Evolutionary conservation across 2,888 invertebrate genomes (phyloP), one percentile per base, ranked within the genome.

Genomic region (Luperina testacea): DNA sequence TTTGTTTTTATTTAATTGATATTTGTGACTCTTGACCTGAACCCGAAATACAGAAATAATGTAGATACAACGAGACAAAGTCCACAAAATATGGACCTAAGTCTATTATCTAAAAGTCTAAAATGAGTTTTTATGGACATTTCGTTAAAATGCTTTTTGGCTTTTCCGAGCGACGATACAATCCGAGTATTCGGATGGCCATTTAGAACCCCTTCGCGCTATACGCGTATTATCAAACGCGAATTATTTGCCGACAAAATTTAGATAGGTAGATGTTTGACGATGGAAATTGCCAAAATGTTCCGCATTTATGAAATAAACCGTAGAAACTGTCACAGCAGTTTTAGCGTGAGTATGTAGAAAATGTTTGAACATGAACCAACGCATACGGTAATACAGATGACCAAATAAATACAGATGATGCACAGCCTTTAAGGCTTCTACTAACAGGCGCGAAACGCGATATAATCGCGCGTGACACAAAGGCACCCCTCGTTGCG

Each of bases 191-290:
- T 64, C 9, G 27, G 64, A 48, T 48, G 15, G 32, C 45, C 53
- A 81, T 63, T 81, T 45, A 13, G n/a, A 81, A 75, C 17, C 65
- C 24, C 32, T 72, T 72, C 57, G 20, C 57, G 20, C 8, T 65
- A n/a, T 59, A 59, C 57, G n/a, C 53, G 24, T 20, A 48, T 32
- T 45, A 24, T 57, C 17, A 11, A 82, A 38, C 83, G 20, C 51
- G 5, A 51, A 76, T 57, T 53, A 79, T 42, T 42, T 59, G 8
- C 15, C 20, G 24, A 81, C 15, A 17, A 8, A 81, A 81, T 81
- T 6, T 38, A 24, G 24, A 20, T 38, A 24, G 24, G 27, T 69
- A 45, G 6, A 0, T 48, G n/a, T 57, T 67, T 45, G 61, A 20
- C 42, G 15, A 51, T 32, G 3, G 48, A 59, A 82, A 65, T 59